Evolutionary conservation across 92 coral and sea anemone genomes (phyloP), one percentile per base, ranked within the genome.

Genomic region (Porites lobata): DNA sequence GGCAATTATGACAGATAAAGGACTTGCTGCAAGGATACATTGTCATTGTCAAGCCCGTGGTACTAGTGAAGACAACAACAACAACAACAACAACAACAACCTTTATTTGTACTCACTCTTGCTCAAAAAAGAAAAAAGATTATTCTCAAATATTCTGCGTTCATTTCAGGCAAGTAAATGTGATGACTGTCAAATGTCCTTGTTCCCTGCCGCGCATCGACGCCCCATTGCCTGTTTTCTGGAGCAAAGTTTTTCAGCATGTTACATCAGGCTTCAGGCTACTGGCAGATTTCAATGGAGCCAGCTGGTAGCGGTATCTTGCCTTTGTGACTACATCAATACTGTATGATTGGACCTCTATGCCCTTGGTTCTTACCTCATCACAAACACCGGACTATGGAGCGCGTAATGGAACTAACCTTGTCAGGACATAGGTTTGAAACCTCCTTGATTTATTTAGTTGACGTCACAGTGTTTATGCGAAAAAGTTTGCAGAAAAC

Each of bases 271-370:
- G 86, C 89, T 7, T 83, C 89, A 47, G 86, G 92, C 19, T 78
- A 89, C 19, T 84, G 92, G 89, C 89, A 89, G 56, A 85, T 89
- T 3, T 72, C 92, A 1, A 84, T 84, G 85, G 85, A 89, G 21
- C 76, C 77, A 19, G 73, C 50, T 4, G 78, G 73, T 22, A 22
- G 24, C 24, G 24, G 24, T 22, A 32, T 75, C 24, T 84, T 3
- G 92, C 88, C 4, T 73, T 88, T 18, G 53, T 62, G 8, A 89
- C 92, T 9, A 21, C 92, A 0, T 63, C 76, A 2, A 81, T 85
- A 17, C 71, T 89, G 21, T 84, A 76, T 38, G 86, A 89, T 10
- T 89, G 89, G 85, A 89, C 52, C 8, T 65, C 67, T 5, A 90
- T 90, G 90, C 90, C 93, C 7, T 85, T 79, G 11, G 86, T 80